phyloP scores from a whole-genome alignment of 2,888 invertebrate species.

The Lasioglossum zephyrum region DNA sequence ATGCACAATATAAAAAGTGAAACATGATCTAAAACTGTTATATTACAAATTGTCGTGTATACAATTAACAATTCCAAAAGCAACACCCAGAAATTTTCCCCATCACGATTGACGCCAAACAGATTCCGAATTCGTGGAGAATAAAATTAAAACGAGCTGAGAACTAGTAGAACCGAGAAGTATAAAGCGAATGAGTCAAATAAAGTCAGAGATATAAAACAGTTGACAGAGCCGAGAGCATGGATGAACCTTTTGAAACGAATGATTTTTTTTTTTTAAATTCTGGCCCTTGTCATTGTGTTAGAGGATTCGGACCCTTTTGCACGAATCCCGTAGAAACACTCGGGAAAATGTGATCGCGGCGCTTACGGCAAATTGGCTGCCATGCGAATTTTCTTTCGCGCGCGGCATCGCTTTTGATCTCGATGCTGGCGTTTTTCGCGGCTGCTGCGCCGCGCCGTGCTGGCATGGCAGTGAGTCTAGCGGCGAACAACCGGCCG shows the following conservation, averaged over 20 bases:
- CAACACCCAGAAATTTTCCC: background rate
- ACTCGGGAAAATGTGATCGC: constrained; percentile 26
- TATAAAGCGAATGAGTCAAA: constrained; percentile 11
- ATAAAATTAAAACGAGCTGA: background rate
- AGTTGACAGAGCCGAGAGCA: background rate
- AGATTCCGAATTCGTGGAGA: background rate
- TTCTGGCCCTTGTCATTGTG: constrained; percentile 3
- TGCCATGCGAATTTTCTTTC: constrained; percentile 40
- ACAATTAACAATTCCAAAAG: background rate
- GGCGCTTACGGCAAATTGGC: constrained; percentile 54
- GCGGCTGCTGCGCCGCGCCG: background rate
- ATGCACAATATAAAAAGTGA: no score
- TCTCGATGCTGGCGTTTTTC: constrained; percentile 49
- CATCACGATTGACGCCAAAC: background rate
- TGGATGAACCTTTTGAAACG: background rate
- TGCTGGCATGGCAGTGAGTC: background rate
- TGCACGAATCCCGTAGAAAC: constrained; percentile 2
- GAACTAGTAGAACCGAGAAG: background rate
- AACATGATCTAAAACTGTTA: no score
- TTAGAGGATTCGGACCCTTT: background rate
- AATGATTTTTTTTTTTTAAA: constrained; percentile 40
- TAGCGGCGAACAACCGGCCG: background rate
- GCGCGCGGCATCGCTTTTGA: constrained; percentile 44
- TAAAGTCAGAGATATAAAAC: background rate
- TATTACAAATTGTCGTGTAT: no score